Evolutionary conservation across 37 sponge, comb jelly and placozoan genomes (phyloP), one percentile per base, ranked within the genome.

Genomic region (Chondrosia reniformis): DNA sequence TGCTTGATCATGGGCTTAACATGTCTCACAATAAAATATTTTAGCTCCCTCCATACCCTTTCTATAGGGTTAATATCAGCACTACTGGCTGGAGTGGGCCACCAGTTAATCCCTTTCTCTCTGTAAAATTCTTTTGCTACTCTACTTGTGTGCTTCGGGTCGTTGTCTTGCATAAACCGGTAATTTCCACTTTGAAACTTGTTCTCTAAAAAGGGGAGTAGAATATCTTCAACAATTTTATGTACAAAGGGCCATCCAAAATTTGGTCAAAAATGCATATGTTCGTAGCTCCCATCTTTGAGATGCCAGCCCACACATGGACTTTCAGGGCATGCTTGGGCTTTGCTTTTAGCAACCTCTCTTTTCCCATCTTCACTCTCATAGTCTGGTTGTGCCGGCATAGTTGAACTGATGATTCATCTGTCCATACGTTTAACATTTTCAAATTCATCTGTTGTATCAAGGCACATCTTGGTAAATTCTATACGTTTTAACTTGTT

Each of bases 11-110:
- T 56, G 27, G 58, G 58, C 58, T 56, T 56, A 56, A 56, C 58
- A 3, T 56, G 27, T 56, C 58, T 56, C 58, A 28, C 58, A 56
- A 56, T 56, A 28, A 56, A 56, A 56, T 56, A 56, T 28, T 56
- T 56, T 28, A 56, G 58, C 58, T 56, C 58, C 58, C 58, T 56
- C 58, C 58, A 56, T 28, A 56, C 58, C n/a, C n/a, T n/a, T n/a
- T n/a, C n/a, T n/a, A n/a, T n/a, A n/a, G n/a, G n/a, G n/a, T n/a
- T n/a, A n/a, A n/a, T n/a, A n/a, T n/a, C n/a, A n/a, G n/a, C n/a
- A n/a, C n/a, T n/a, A n/a, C n/a, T n/a, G n/a, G n/a, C n/a, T n/a
- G n/a, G n/a, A n/a, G n/a, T n/a, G n/a, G n/a, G n/a, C n/a, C n/a
- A n/a, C n/a, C n/a, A n/a, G 58, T 56, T 56, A 28, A 56, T 56